These are phyloP conservation scores for Alloplasta piceator DNA, from an alignment of 2,888 invertebrate species.

Conservation along the genomic window DNA sequence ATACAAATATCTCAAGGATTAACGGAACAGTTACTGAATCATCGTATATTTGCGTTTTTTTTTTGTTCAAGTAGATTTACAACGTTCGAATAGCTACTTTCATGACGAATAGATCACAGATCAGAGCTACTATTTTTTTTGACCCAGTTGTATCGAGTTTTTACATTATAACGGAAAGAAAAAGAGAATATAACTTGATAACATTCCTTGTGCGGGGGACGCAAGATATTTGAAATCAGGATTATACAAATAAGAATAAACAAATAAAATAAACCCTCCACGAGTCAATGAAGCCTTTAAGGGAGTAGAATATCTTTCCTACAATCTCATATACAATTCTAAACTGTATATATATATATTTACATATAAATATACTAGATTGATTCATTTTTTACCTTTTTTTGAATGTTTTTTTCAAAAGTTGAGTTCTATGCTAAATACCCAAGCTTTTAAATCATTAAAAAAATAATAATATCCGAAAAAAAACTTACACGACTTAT, in stretches of 20 bases:
- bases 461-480: too few species aligned
- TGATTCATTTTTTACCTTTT: too few species aligned
- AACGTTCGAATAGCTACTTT: constrained; percentile 11
- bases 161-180: not conserved
- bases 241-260: not conserved
- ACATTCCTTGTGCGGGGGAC: constrained; percentile 53
- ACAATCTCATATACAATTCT: constrained; percentile 49
- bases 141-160: not conserved
- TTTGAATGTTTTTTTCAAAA: too few species aligned
- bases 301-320: constrained; percentile 54
- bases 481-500: too few species aligned
- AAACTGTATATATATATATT: constrained; percentile 28
- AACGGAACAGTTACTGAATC: constrained; percentile 27
- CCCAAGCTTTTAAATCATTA: too few species aligned
- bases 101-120: constrained; percentile 1
- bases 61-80: constrained; percentile 36
- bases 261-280: constrained; percentile 28
- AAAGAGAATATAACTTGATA: constrained; percentile 38
- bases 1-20: constrained; percentile 22
- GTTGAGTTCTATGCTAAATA: too few species aligned
- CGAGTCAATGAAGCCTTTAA: constrained; percentile 47
- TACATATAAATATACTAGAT: too few species aligned
- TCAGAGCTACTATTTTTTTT: constrained; percentile 42
- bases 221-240: constrained; percentile 10
- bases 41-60: constrained; percentile 47